Base-by-base conservation (phyloP, 2,888 invertebrate genomes). In the Erebia ligea region DNA sequence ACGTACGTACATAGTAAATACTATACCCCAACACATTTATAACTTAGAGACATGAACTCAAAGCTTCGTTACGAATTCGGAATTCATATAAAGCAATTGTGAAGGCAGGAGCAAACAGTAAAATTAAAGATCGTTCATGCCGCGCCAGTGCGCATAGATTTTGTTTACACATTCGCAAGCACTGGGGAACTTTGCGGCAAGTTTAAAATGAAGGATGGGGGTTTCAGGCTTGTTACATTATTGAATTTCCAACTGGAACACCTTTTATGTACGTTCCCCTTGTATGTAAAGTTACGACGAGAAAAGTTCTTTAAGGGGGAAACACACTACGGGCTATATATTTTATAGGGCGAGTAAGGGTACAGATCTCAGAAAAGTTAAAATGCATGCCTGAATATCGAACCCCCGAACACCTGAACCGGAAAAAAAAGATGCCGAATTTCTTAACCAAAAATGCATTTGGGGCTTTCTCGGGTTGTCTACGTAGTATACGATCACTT, bases 151-250 rank as follows among this genome's bases (percentile, higher is more conserved):
- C 62, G 61, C 48, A 72, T 70, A 68, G 74, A 73, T 74, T 75
- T 74, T 77, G 76, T 76, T 77, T 77, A 77, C 77, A 72, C 67
- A 67, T 72, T 67, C 70, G 67, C 25, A 62, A 74, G 73, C 69
- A 70, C 68, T 68, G 73, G 54, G 57, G 56, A 76, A 75, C 73
- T 76, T 72, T 67, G 73, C 71, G 75, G 76, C 75, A 79, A 77
- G 75, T 78, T 77, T 76, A 73, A 76, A 76, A 77, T 77, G 77
- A 76, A 78, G 76, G 76, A 77, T 76, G 76, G 75, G 65, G 65
- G 59, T 50, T 59, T 59, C 59, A 57, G 58, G 42, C 58, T 58
- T 70, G 25, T 50, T 42, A 67, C 63, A 45, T 71, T 68, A 71
- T 68, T 71, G 71, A 71, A 71, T 71, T 66, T 45, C 66, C 57